Evolutionary conservation across 2,113 vertebrate species (phyloP).

Genomic region (Hypanus sabinus): DNA sequence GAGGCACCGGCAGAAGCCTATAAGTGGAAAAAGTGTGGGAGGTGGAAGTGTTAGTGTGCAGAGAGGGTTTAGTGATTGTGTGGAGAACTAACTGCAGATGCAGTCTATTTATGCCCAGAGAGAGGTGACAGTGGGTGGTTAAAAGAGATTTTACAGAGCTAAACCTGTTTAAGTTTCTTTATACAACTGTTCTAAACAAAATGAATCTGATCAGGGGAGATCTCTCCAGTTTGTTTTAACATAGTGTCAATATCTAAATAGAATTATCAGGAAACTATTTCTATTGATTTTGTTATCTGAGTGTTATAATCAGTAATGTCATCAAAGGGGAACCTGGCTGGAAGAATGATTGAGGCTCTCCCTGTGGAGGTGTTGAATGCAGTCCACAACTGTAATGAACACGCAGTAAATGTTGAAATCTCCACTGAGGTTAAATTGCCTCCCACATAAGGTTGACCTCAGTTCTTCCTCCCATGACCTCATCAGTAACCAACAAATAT

Average conservation of each 20-base stretch:
- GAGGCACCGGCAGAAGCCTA: constrained; percentile 25
- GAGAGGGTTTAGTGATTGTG: constrained; percentile 28
- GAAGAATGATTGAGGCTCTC: not conserved
- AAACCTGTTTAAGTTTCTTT: not conserved
- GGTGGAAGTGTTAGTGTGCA: not conserved
- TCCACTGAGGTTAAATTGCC: constrained; percentile 11
- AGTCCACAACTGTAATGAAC: not conserved
- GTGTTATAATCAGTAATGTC: not conserved
- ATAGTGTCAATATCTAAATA: not conserved
- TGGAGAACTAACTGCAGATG: constrained; percentile 17
- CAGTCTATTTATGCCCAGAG: constrained; percentile 1
- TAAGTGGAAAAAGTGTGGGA: constrained; percentile 33
- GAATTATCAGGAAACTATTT: not conserved
- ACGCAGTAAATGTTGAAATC: not conserved
- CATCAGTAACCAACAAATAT: not conserved
- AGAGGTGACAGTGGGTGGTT: constrained; percentile 26
- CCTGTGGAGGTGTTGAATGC: not conserved
- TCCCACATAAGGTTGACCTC: not conserved
- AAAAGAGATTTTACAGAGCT: not conserved
- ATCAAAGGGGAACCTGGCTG: not conserved
- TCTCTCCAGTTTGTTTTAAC: not conserved
- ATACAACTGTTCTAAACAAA: not conserved
- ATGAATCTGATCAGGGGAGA: not conserved
- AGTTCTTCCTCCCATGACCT: constrained; percentile 3
- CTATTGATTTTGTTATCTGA: not conserved